Percentiles rank a stretch among this genome's conserved stretches.
These are phyloP conservation scores for Abrostola triplasia DNA, from an alignment of 2,888 invertebrate genomes.

Conservation along the genomic window DNA sequence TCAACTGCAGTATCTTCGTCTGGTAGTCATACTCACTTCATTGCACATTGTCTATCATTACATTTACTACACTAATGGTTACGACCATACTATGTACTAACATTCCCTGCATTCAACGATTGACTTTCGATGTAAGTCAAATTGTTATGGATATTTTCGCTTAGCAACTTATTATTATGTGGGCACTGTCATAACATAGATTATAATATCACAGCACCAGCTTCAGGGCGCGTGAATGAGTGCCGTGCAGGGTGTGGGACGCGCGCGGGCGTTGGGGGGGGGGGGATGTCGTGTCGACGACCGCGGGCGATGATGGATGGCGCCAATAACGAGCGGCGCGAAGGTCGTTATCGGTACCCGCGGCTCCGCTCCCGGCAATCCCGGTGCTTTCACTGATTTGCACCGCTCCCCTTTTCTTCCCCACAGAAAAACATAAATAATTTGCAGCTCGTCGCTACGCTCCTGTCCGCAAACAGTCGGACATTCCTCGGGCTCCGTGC, in stretches of 20 bases:
- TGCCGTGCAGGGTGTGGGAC: conserved; percentile 25
- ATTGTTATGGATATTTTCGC: neutral
- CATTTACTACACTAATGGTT: neutral
- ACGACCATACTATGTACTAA: no score
- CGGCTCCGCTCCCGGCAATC: conserved; percentile 15
- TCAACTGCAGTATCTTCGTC: neutral
- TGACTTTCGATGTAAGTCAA: no score
- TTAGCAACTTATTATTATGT: no score
- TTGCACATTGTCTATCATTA: neutral
- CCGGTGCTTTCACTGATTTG: neutral
- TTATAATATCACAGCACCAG: neutral
- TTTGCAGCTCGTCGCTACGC: neutral
- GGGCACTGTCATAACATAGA: no score
- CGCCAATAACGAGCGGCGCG: conserved; percentile 74
- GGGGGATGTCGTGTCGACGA: conserved; percentile 53
- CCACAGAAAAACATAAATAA: neutral
- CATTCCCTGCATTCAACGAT: no score
- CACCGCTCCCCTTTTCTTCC: neutral
- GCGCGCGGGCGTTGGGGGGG: conserved; percentile 11
- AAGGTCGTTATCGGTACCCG: conserved; percentile 57
- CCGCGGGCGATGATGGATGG: conserved; percentile 76
- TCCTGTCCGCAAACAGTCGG: no score
- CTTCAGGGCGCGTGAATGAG: conserved; percentile 18
- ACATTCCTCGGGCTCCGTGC: no score
- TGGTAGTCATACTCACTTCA: neutral